Base-by-base conservation (phyloP, 2,888 invertebrate species). In the Papilio demoleus region DNA sequence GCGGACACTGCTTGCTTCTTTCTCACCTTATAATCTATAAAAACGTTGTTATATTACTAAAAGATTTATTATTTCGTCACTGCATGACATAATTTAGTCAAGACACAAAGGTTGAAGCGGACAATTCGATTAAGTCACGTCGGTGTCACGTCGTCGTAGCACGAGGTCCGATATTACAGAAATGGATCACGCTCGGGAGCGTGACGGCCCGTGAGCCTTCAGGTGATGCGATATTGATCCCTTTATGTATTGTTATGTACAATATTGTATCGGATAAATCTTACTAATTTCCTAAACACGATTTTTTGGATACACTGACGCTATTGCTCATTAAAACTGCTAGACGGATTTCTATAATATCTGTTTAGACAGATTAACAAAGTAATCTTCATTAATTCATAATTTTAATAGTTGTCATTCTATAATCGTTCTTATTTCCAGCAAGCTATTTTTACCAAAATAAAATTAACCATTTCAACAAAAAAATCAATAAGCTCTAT, bases 101-200 rank as follows among this genome's bases (percentile, higher is more conserved):
- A 27, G 50, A 53, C n/a, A 53, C 24, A 27, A 27, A 27, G 42
- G 27, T 61, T n/a, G 42, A 8, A 11, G 17, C 40, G 42, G 40
- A 42, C 40, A n/a, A 61, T 61, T 42, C n/a, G 61, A 61, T 61
- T 40, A 61, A 27, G 61, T 61, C 61, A 61, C 60, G 60, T 60
- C 60, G 38, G 40, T n/a, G 40, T 40, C 40, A 40, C 42, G 42
- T 42, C 42, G 42, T 42, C 42, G 42, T 17, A 0, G 17, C 42
- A n/a, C n/a, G n/a, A 2, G 40, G 22, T 36, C 19, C 58, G 38
- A 45, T 61, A 61, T 42, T 42, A 42, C 31, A 61, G 61, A 42
- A 61, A 42, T 45, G 61, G 42, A 61, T 61, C 42, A 61, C 40
- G 61, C 27, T 19, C 42, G 17, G 45, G n/a, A 31, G 27, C 53